phyloP scores from a whole-genome alignment of 2,113 vertebrate genomes.

The Ptyas mucosa region DNA sequence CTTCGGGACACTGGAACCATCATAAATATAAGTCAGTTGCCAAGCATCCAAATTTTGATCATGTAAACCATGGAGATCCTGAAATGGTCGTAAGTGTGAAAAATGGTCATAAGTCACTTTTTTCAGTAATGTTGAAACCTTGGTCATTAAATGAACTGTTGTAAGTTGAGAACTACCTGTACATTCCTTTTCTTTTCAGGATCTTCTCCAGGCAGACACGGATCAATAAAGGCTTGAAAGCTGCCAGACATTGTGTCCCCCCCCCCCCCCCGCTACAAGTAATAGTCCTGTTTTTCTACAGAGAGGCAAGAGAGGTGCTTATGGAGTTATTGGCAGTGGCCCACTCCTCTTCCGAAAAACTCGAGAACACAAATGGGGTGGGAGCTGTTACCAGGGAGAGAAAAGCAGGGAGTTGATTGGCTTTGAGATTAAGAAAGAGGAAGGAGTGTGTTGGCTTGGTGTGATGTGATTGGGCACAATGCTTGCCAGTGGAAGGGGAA shows the following conservation, averaged over 20 bases:
- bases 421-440: neutral
- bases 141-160: neutral
- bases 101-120: neutral
- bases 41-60: neutral
- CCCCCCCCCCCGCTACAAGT: neutral
- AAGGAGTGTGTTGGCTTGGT: neutral
- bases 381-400: neutral
- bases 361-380: no score
- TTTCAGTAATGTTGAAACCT: neutral
- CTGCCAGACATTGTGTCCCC: neutral
- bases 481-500: neutral
- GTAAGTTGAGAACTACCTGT: neutral
- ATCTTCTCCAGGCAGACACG: neutral
- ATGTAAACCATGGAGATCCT: neutral
- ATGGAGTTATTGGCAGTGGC: neutral
- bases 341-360: neutral
- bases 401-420: neutral
- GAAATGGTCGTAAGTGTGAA: neutral
- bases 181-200: neutral
- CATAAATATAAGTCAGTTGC: neutral
- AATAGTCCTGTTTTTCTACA: neutral
- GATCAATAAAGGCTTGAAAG: neutral
- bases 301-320: neutral
- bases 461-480: neutral
- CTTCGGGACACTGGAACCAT: neutral